phyloP scores from a whole-genome alignment of 1,140 invertebrate species.

The Heliconius hermathena region DNA sequence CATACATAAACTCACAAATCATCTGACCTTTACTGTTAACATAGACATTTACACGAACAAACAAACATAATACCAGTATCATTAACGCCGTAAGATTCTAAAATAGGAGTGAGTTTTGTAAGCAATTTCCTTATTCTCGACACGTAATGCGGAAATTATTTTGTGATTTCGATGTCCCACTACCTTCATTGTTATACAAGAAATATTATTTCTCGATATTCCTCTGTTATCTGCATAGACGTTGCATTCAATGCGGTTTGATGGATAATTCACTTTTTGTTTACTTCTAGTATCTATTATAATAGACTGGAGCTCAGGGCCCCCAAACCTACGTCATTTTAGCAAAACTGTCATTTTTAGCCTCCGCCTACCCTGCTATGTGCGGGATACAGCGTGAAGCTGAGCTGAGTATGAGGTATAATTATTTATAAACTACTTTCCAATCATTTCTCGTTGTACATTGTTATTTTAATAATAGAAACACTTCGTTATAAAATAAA shows the following conservation, averaged over 20 bases:
- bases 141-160: conserved; percentile 56
- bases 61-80: conserved; percentile 41
- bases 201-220: conserved; percentile 52
- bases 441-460: not conserved
- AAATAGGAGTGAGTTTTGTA: conserved; percentile 44
- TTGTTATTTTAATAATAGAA: not conserved
- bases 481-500: not conserved
- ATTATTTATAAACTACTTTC: not conserved
- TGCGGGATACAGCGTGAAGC: no score
- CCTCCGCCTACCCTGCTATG: no score
- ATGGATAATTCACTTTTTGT: conserved; percentile 24
- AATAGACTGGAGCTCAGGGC: no score
- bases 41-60: conserved; percentile 36
- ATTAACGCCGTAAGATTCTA: conserved; percentile 43
- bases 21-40: conserved; percentile 17
- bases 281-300: not conserved
- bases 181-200: conserved; percentile 58
- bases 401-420: not conserved
- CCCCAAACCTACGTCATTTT: no score
- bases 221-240: conserved; percentile 36
- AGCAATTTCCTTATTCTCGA: conserved; percentile 49
- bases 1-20: not conserved
- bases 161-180: conserved; percentile 46
- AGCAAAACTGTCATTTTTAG: no score
- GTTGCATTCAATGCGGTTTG: conserved; percentile 42